phyloP scores from a whole-genome alignment of 2,888 invertebrate species.

The Tipula helvola region DNA sequence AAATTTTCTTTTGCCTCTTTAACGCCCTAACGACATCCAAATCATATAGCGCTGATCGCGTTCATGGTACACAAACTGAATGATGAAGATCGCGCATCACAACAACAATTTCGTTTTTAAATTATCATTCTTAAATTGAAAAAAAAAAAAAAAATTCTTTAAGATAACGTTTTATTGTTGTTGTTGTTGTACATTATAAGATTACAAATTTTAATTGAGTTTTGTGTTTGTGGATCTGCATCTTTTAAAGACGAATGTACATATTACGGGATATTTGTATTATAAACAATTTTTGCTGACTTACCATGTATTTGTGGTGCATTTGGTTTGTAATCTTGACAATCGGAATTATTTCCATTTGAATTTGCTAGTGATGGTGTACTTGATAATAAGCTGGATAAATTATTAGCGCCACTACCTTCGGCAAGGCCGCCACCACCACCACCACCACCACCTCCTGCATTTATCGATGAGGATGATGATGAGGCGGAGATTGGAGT shows the following conservation, averaged over 20 bases:
- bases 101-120: background rate
- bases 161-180: background rate
- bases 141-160: background rate
- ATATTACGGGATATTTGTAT: conserved; percentile 16
- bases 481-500: conserved; percentile 26
- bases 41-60: background rate
- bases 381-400: background rate
- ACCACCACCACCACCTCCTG: conserved; percentile 19
- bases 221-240: background rate
- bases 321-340: conserved; percentile 51
- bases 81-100: background rate
- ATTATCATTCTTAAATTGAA: background rate
- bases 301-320: conserved; percentile 39
- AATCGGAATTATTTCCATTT: conserved; percentile 37
- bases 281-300: conserved; percentile 11
- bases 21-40: background rate
- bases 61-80: background rate
- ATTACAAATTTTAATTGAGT: background rate
- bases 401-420: background rate
- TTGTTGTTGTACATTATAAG: background rate
- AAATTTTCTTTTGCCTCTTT: background rate
- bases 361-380: conserved; percentile 23
- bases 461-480: conserved; percentile 29
- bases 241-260: background rate
- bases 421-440: conserved; percentile 11